Evolutionary conservation across 2,888 invertebrate species (phyloP).

Genomic region (Cryptus viduatorius): DNA sequence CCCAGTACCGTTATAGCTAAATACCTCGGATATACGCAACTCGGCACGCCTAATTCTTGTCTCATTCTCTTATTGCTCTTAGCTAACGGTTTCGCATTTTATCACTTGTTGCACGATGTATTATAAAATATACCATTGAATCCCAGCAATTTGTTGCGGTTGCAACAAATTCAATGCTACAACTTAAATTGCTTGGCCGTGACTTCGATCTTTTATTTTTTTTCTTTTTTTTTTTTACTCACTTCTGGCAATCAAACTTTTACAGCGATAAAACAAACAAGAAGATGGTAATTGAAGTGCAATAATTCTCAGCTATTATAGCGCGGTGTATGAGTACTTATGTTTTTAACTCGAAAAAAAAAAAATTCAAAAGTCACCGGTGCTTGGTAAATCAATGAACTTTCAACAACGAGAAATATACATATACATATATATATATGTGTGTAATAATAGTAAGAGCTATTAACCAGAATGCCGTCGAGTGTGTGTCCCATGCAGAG

Average conservation of each 20-base stretch:
- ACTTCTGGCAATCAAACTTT: background rate
- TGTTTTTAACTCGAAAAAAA: background rate
- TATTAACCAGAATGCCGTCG: constrained; percentile 12
- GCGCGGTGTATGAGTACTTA: background rate
- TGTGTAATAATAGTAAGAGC: background rate
- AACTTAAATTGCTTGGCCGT: background rate
- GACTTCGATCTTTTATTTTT: background rate
- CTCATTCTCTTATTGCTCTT: constrained; percentile 46
- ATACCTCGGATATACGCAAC: constrained; percentile 59
- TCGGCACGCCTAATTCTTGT: constrained; percentile 54
- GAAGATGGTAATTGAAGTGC: background rate
- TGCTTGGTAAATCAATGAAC: background rate
- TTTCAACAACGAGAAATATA: background rate
- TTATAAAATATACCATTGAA: constrained; percentile 18
- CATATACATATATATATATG: background rate
- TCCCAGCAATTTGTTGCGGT: background rate
- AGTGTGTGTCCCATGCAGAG: constrained; percentile 10
- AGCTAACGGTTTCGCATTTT: constrained; percentile 43
- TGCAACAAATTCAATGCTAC: background rate
- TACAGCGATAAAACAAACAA: background rate
- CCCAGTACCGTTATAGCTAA: constrained; percentile 61
- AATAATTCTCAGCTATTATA: background rate
- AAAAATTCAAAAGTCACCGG: constrained; percentile 5
- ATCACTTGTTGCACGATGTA: constrained; percentile 3
- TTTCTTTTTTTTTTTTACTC: background rate